Evolutionary conservation across 1,140 invertebrate genomes (phyloP).

Genomic region (Trachelipus rathkii): DNA sequence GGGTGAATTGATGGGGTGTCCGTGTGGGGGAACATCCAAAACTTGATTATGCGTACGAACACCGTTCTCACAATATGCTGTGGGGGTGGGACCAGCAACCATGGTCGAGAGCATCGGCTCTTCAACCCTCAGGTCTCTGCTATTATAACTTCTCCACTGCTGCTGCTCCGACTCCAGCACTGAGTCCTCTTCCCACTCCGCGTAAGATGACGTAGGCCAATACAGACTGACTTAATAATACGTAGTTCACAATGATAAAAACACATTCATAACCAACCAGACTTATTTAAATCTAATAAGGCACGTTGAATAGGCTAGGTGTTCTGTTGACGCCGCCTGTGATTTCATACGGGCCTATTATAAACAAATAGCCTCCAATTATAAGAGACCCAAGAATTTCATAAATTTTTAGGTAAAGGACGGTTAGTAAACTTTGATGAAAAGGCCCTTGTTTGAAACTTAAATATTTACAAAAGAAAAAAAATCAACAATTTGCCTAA

Average conservation of each 20-base stretch:
- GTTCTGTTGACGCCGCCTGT: too few species aligned
- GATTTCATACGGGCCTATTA: too few species aligned
- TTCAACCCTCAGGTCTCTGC: background rate
- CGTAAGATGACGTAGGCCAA: background rate
- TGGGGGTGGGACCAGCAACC: background rate
- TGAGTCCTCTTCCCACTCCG: background rate
- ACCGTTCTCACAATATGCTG: background rate
- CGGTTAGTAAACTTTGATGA: too few species aligned
- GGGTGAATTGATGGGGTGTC: background rate
- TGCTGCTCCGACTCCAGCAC: too few species aligned
- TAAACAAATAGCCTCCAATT: too few species aligned
- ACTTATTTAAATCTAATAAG: too few species aligned
- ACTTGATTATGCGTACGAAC: background rate
- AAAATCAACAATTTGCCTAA: background rate
- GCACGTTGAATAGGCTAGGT: too few species aligned
- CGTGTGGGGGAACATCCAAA: background rate
- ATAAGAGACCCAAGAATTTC: too few species aligned
- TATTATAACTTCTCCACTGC: too few species aligned
- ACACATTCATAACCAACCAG: too few species aligned
- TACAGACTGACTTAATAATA: background rate
- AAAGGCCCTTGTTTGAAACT: slow-evolving; percentile 9
- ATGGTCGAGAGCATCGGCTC: background rate
- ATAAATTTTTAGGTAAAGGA: too few species aligned
- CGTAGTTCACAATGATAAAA: too few species aligned
- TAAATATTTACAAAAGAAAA: background rate